Conservation (phyloP, 2,797 vertebrate genomes). For the Cyprinella venusta region DNA sequence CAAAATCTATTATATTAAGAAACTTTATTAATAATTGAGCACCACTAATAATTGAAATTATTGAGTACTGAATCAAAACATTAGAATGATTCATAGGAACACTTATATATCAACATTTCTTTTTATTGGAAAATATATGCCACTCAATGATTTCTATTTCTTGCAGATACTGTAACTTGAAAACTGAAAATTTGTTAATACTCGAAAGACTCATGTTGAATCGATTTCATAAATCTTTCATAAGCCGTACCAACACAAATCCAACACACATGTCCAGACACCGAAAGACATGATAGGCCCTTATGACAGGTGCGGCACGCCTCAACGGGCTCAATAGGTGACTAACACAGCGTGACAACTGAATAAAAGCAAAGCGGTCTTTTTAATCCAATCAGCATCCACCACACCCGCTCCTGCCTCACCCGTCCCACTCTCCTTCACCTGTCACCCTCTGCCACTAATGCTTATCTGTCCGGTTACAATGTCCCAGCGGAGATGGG, state of each 20-base stretch:
- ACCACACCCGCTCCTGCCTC: constrained; percentile 43
- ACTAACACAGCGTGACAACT: constrained; percentile 77
- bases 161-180: not conserved
- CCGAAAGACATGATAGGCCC: constrained; percentile 32
- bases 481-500: constrained; percentile 43
- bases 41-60: not conserved
- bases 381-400: constrained; percentile 72
- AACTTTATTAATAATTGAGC: not conserved
- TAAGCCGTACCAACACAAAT: not conserved
- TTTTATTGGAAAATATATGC: not conserved
- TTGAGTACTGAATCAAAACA: not conserved
- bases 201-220: not conserved
- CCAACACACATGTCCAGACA: constrained; percentile 44
- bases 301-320: constrained; percentile 71
- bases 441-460: constrained; percentile 31
- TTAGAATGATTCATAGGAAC: not conserved
- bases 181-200: not conserved
- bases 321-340: constrained; percentile 71
- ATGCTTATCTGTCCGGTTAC: constrained; percentile 42
- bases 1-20: not conserved
- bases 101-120: not conserved
- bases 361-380: constrained; percentile 74
- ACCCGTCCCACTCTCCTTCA: constrained; percentile 18
- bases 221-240: constrained; percentile 15
- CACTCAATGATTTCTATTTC: not conserved